Conservation (phyloP, 2,888 invertebrate species). For the Heterodera filipjevi region DNA sequence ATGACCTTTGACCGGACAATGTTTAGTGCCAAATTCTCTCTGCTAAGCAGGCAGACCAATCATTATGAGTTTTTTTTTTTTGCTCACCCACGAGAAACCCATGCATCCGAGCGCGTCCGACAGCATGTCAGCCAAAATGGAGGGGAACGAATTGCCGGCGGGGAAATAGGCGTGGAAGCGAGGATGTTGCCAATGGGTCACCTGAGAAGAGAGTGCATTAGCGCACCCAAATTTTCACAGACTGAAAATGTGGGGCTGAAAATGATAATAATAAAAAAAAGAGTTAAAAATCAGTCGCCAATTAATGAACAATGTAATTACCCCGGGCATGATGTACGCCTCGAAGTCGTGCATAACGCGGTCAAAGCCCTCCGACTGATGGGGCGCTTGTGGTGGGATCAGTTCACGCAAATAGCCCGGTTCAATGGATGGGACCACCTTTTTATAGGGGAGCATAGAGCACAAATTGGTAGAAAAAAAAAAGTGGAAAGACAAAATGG, state of each 20-base stretch:
- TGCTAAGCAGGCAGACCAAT: too few species aligned
- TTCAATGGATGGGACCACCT: constrained; percentile 80
- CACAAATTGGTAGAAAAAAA: too few species aligned
- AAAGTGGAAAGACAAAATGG: too few species aligned
- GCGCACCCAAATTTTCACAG: background rate
- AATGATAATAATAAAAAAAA: background rate
- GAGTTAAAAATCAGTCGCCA: background rate
- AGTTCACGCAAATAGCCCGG: constrained; percentile 84
- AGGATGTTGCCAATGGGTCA: constrained; percentile 98
- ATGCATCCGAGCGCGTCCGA: constrained; percentile 94
- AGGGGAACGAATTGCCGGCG: constrained; percentile 93
- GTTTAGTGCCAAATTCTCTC: too few species aligned
- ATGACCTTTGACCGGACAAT: too few species aligned
- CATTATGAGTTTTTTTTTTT: too few species aligned
- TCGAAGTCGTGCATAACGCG: constrained; percentile 86
- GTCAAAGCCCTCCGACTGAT: constrained; percentile 81
- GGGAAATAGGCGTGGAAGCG: constrained; percentile 98
- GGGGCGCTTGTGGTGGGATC: constrained; percentile 83
- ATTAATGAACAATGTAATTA: too few species aligned
- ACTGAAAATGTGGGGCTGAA: too few species aligned
- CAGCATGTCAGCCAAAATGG: constrained; percentile 95
- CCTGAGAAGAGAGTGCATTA: constrained; percentile 66
- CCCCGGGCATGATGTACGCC: constrained; percentile 86
- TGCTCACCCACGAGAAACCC: constrained; percentile 92
- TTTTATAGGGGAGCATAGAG: background rate